phyloP scores from a whole-genome alignment of 2,113 vertebrate genomes.

The Emydura subglobosa region DNA sequence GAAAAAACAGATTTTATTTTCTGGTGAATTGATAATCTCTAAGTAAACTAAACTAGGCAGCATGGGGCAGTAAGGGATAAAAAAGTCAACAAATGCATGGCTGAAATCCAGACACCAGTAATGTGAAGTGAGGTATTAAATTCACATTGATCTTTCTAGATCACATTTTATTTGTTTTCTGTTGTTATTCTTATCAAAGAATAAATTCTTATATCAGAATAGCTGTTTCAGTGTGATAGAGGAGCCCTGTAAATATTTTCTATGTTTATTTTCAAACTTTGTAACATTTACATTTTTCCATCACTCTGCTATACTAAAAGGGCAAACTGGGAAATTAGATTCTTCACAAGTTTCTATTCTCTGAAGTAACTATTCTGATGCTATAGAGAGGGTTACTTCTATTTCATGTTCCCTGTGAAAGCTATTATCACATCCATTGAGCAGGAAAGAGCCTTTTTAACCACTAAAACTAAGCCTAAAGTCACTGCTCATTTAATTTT shows the following conservation, averaged over 20 bases:
- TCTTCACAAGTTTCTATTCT: conserved; percentile 27
- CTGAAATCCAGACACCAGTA: conserved; percentile 50
- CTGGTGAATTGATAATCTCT: conserved; percentile 46
- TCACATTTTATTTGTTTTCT: conserved; percentile 44
- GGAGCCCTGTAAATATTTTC: conserved; percentile 23
- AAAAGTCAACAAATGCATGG: conserved; percentile 33
- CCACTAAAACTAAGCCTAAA: conserved; percentile 22
- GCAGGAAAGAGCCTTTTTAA: conserved; percentile 23
- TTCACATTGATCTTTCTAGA: conserved; percentile 39
- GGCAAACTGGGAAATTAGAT: not conserved
- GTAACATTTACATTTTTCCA: not conserved
- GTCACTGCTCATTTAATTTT: not conserved
- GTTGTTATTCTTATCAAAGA: conserved; percentile 23
- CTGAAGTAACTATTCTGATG: not conserved
- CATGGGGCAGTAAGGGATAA: conserved; percentile 3
- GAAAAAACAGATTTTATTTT: conserved; percentile 17
- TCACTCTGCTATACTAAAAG: not conserved
- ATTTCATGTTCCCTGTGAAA: not conserved
- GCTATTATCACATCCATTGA: not conserved
- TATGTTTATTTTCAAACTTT: not conserved
- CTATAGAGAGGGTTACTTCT: not conserved
- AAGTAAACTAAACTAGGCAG: conserved; percentile 61
- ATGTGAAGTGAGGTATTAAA: conserved; percentile 59
- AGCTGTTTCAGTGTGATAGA: conserved; percentile 9
- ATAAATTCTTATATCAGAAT: conserved; percentile 21